Evolutionary conservation across 2,888 invertebrate species (phyloP).

Genomic region (Nomada fucata): DNA sequence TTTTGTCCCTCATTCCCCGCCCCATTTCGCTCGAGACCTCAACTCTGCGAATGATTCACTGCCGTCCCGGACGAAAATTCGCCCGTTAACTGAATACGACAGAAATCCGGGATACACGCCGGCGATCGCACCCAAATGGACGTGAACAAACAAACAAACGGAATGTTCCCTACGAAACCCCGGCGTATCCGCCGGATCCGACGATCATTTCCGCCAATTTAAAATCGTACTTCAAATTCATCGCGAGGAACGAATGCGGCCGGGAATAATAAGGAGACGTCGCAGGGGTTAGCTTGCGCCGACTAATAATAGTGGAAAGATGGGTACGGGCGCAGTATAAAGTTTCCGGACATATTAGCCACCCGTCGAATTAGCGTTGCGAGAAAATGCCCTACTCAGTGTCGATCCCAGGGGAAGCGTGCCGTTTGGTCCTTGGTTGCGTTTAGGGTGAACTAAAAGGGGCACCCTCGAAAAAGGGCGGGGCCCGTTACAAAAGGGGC

Average conservation of each 20-base stretch:
- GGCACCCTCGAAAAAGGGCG: conserved; percentile 77
- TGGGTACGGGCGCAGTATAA: conserved; percentile 73
- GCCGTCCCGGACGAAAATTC: no score
- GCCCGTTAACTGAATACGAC: no score
- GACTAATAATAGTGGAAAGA: conserved; percentile 70
- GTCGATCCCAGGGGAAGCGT: conserved; percentile 71
- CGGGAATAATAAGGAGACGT: conserved; percentile 49
- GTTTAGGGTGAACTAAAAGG: conserved; percentile 65
- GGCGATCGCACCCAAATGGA: not conserved
- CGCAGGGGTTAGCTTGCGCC: conserved; percentile 11
- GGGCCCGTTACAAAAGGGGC: conserved; percentile 77
- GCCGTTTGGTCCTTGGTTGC: conserved; percentile 45
- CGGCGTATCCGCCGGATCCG: not conserved
- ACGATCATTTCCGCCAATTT: conserved; percentile 52
- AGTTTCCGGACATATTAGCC: conserved; percentile 73
- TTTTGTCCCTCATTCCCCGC: not conserved
- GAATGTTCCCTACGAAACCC: not conserved
- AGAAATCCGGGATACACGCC: no score
- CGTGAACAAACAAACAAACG: not conserved
- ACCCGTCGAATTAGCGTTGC: conserved; percentile 81
- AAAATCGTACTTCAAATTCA: conserved; percentile 64
- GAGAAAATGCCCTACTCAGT: conserved; percentile 76
- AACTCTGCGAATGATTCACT: not conserved
- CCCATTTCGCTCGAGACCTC: not conserved
- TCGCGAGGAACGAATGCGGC: conserved; percentile 42